Evolutionary conservation across 2,797 vertebrate species (phyloP).

Genomic region (Thripadectes ignobilis): DNA sequence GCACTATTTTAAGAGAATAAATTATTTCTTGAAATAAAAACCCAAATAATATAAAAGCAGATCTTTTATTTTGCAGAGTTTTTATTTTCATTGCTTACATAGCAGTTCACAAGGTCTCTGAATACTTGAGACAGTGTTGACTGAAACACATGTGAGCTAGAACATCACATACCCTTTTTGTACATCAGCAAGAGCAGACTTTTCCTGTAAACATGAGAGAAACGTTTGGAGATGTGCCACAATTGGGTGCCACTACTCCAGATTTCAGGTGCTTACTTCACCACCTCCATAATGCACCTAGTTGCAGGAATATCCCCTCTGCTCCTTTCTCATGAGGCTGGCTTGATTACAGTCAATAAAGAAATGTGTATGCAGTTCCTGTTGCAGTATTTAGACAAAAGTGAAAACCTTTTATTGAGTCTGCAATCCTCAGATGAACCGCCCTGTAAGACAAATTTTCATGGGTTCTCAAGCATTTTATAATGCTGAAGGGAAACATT

Average conservation of each 20-base stretch:
- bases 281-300: neutral
- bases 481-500: neutral
- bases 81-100: neutral
- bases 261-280: neutral
- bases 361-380: neutral
- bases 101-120: neutral
- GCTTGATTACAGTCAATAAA: neutral
- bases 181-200: neutral
- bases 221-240: neutral
- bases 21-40: neutral
- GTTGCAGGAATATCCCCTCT: neutral
- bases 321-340: neutral
- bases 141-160: neutral
- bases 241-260: neutral
- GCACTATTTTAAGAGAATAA: neutral
- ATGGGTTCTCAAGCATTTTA: neutral
- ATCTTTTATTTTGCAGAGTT: neutral
- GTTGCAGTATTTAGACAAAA: neutral
- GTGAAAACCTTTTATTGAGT: neutral
- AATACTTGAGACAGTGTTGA: neutral
- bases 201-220: neutral
- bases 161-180: accelerated
- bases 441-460: neutral
- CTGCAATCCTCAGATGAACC: neutral
- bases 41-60: neutral